phyloP scores from a whole-genome alignment of 2,888 invertebrate genomes.

The Athetis lepigone region DNA sequence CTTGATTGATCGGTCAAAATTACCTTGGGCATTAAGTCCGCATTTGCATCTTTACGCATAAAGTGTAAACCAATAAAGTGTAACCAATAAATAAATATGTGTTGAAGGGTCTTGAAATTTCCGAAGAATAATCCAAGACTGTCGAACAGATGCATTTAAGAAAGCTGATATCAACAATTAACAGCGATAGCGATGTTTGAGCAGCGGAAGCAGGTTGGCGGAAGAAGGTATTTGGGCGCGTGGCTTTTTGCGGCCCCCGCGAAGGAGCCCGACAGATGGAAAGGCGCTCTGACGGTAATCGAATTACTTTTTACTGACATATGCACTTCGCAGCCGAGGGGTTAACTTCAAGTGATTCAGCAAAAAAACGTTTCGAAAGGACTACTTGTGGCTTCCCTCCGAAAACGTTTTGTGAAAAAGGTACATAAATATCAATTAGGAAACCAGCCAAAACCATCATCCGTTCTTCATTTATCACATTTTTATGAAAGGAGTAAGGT shows the following conservation, averaged over 20 bases:
- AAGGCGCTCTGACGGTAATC: conserved; percentile 68
- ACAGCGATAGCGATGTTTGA: conserved; percentile 61
- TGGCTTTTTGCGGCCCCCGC: conserved; percentile 79
- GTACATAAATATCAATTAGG: conserved; percentile 4
- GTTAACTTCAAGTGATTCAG: conserved; percentile 69
- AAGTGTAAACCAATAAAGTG: no score
- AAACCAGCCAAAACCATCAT: conserved; percentile 24
- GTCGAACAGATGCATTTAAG: conserved; percentile 57
- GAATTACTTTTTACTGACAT: conserved; percentile 72
- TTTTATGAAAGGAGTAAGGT: conserved; percentile 6
- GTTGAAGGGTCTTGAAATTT: background rate
- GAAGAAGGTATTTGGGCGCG: conserved; percentile 78
- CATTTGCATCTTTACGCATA: no score
- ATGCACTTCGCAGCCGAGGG: conserved; percentile 64
- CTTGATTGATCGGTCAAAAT: no score
- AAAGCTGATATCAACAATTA: conserved; percentile 64
- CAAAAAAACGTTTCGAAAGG: conserved; percentile 51
- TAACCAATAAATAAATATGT: background rate
- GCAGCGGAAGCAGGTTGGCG: conserved; percentile 85
- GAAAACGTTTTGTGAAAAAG: conserved; percentile 27
- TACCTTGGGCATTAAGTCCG: no score
- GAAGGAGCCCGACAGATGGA: conserved; percentile 81
- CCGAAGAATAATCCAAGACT: conserved; percentile 14
- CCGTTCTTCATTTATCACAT: background rate
- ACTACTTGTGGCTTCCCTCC: conserved; percentile 58